Evolutionary conservation across 2,113 vertebrate species (phyloP).

Genomic region (Tringa solitaria): DNA sequence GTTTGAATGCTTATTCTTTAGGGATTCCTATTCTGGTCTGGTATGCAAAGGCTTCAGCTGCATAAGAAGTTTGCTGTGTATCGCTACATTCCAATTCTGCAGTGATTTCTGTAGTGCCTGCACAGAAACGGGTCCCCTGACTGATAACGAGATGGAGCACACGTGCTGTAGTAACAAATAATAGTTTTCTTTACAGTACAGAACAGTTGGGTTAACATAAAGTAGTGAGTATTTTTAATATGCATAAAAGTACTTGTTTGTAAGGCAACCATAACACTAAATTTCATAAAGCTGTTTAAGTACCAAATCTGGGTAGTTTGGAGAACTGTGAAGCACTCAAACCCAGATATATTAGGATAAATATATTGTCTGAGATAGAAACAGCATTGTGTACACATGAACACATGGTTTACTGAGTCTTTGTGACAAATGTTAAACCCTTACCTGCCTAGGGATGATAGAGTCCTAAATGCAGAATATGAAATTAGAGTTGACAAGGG

Average conservation of each 20-base stretch:
- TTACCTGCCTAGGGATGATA: neutral
- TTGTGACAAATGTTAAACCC: neutral
- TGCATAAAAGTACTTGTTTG: neutral
- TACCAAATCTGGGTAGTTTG: neutral
- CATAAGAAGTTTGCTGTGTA: neutral
- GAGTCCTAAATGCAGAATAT: neutral
- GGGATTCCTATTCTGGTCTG: constrained; percentile 9
- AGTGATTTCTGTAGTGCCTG: neutral
- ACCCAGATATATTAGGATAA: neutral
- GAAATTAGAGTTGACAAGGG: neutral
- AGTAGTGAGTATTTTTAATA: neutral
- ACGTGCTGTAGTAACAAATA: neutral
- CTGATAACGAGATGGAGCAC: neutral
- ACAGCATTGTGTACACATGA: neutral
- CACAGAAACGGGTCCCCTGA: neutral
- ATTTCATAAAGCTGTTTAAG: neutral
- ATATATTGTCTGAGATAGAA: neutral
- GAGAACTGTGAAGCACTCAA: neutral
- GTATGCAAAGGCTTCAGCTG: neutral
- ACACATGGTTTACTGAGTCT: neutral
- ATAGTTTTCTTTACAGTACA: neutral
- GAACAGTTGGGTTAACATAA: neutral
- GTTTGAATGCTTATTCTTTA: neutral
- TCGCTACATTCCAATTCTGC: neutral
- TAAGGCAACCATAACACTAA: neutral